Conservation (phyloP, 2,888 invertebrate genomes). For the Dicranocentrus wangi region DNA sequence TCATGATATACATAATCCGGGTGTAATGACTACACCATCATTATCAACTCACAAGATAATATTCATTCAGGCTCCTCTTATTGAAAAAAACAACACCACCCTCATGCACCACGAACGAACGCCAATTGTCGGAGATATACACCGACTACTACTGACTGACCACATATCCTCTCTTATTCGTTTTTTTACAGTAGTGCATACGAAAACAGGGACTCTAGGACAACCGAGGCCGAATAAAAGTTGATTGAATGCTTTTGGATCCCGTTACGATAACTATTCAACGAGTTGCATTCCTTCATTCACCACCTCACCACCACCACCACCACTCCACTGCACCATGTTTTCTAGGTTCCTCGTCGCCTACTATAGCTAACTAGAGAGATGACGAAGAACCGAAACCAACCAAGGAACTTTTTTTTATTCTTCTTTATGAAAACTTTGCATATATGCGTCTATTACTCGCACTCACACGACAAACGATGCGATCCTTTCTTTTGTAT, state of each 20-base stretch:
- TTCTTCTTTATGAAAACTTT: too few relatives aligned
- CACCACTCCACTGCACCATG: too few relatives aligned
- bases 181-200: neutral
- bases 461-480: too few relatives aligned
- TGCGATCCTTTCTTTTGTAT: too few relatives aligned
- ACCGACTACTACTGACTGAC: conserved; percentile 1
- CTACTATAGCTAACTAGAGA: too few relatives aligned
- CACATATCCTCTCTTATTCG: neutral
- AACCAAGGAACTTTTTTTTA: too few relatives aligned
- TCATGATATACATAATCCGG: conserved; percentile 11
- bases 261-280: conserved; percentile 65
- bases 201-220: conserved; percentile 53
- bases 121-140: neutral
- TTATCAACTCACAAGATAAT: neutral
- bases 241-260: conserved; percentile 61
- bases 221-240: conserved; percentile 51
- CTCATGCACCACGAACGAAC: neutral
- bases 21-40: conserved; percentile 17
- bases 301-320: too few relatives aligned
- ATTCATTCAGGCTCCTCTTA: neutral
- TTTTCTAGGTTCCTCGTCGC: too few relatives aligned
- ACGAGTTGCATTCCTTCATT: conserved; percentile 57
- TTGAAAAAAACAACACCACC: neutral
- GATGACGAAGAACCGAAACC: too few relatives aligned
- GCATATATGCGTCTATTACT: too few relatives aligned